Base-by-base conservation (phyloP, 2,797 vertebrate species). In the Sebastes vulpes region DNA sequence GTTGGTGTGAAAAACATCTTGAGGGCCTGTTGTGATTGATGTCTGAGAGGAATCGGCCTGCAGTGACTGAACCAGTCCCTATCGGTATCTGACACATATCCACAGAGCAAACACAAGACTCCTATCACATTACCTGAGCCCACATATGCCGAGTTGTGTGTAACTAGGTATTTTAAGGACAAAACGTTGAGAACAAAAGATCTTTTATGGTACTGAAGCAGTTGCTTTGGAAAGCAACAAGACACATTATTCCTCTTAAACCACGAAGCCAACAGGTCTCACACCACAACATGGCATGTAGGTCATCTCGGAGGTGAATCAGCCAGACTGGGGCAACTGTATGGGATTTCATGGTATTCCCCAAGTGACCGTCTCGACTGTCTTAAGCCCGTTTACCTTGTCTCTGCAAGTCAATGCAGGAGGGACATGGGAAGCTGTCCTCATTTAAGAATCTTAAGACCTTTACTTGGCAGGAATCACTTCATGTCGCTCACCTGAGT, bases 121-220 rank as follows among this genome's bases (percentile, higher is more conserved):
- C 50, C 53, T 75, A 81, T 93, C 83, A 48, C 35, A 18, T 92
- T 90, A 90, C 93, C 70, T 28, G 20, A 82, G 82, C 78, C 65
- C 65, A 83, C 81, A 76, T 76, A 53, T 53, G 63, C 46, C 7
- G 46, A 53, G 72, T 86, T 89, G 85, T 87, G 65, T 78, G 68
- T 35, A 23, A 63, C 52, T 12, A 63, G 79, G 67, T 85, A 83
- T 89, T 89, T 87, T 84, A 85, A 74, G 84, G 60, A 88, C 81
- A 87, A 81, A 89, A 80, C 58, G 35, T 29, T 9, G 32, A 57
- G 64, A 84, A 92, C 89, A 91, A 90, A 85, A 74, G 50, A 20
- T 61, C 67, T 81, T 86, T 92, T 77, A 79, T 81, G 26, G 52
- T 81, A 65, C 28, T 32, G 57, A 78, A 89, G 67, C 72, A 20